Percentiles rank a stretch among this genome's conserved stretches.
Conservation (phyloP, 2,113 vertebrate genomes). For the Channa maculata region DNA sequence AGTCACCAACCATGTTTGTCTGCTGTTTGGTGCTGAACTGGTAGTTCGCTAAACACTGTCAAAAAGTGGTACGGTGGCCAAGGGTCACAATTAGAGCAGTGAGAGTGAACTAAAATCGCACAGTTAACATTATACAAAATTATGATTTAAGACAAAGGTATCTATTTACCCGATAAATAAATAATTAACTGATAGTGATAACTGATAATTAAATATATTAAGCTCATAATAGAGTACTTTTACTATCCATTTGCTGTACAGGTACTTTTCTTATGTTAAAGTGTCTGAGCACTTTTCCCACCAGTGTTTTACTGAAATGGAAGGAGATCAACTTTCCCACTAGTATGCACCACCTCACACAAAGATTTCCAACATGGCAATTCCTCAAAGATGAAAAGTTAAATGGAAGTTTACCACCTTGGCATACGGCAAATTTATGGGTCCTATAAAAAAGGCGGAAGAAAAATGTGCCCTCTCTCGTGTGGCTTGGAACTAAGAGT, state of each 20-base stretch:
- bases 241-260: not conserved
- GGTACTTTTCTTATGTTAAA: not conserved
- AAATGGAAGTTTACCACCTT: constrained; percentile 64
- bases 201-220: no score
- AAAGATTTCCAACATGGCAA: constrained; percentile 38
- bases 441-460: constrained; percentile 67
- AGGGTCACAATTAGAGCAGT: no score
- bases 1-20: no score
- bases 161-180: no score
- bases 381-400: constrained; percentile 44
- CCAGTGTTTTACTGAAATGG: constrained; percentile 17
- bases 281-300: constrained; percentile 8
- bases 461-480: constrained; percentile 25
- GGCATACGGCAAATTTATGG: constrained; percentile 65
- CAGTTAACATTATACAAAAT: no score
- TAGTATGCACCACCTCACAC: constrained; percentile 46
- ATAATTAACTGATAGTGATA: no score
- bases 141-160: no score
- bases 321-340: constrained; percentile 39
- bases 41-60: no score
- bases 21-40: no score
- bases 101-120: no score
- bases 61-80: no score
- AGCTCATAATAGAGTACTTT: no score
- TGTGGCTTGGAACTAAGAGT: constrained; percentile 69